Evolutionary conservation across 2,888 invertebrate genomes (phyloP).

Genomic region (Drosophila bunnanda): DNA sequence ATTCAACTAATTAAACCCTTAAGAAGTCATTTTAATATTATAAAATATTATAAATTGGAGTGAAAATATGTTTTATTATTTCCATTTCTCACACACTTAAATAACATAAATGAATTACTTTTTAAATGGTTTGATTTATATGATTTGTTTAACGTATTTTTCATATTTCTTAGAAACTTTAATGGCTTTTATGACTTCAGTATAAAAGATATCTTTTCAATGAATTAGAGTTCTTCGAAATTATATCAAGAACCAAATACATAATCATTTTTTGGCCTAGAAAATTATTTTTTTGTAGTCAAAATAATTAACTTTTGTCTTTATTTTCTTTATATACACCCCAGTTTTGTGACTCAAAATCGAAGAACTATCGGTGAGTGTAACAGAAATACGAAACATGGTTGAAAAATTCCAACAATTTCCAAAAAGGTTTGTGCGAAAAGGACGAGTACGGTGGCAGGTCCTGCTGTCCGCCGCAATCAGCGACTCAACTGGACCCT

Average conservation of each 20-base stretch:
- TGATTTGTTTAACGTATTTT: neutral
- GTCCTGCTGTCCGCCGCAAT: conserved; percentile 51
- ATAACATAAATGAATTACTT: no score
- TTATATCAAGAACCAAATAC: no score
- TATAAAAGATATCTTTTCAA: no score
- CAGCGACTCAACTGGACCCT: conserved; percentile 44
- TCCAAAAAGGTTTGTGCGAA: conserved; percentile 58
- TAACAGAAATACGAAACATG: conserved; percentile 56
- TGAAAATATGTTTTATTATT: neutral
- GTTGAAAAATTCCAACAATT: conserved; percentile 78
- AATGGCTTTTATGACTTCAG: no score
- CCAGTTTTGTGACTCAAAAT: neutral
- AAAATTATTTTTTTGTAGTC: no score
- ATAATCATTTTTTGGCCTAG: no score
- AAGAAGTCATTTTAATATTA: neutral
- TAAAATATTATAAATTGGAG: neutral
- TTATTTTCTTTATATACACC: neutral
- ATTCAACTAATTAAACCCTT: neutral
- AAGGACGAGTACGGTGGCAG: conserved; percentile 4
- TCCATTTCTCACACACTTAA: no score
- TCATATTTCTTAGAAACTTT: neutral
- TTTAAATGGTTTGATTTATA: neutral
- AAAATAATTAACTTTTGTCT: no score
- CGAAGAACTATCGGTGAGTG: conserved; percentile 6
- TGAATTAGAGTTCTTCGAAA: no score